phyloP scores from a whole-genome alignment of 2,888 invertebrate genomes.

The Morpho deidamia region DNA sequence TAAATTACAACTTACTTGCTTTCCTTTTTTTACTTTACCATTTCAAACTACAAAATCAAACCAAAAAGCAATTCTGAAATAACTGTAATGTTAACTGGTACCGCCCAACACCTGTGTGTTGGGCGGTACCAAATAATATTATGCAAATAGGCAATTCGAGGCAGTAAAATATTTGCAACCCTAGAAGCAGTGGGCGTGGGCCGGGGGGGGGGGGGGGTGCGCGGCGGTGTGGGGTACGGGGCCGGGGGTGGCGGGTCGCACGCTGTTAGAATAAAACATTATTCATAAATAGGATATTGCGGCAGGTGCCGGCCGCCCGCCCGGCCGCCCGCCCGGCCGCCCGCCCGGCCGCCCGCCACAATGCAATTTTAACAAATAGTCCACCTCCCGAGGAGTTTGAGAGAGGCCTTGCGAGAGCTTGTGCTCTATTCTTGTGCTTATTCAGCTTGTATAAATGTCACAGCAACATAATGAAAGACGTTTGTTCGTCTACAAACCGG shows the following conservation, averaged over 20 bases:
- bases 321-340: constrained; percentile 23
- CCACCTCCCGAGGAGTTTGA: constrained; percentile 17
- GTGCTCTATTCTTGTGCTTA: too few species aligned
- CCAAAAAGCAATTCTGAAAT: too few species aligned
- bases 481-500: too few species aligned
- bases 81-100: too few species aligned
- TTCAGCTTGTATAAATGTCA: not conserved
- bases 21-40: too few species aligned
- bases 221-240: constrained; percentile 11
- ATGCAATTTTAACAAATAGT: constrained; percentile 32
- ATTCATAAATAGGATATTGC: constrained; percentile 78
- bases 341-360: constrained; percentile 29
- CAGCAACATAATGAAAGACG: too few species aligned
- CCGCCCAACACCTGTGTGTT: too few species aligned
- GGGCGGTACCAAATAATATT: not conserved
- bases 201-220: constrained; percentile 29
- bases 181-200: constrained; percentile 11
- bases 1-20: too few species aligned
- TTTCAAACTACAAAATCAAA: too few species aligned
- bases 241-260: constrained; percentile 46
- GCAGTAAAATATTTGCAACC: constrained; percentile 8
- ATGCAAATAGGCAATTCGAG: constrained; percentile 16
- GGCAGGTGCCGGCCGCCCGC: constrained; percentile 45
- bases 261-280: constrained; percentile 77
- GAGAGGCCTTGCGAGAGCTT: constrained; percentile 4